These are phyloP conservation scores for Harpalus rufipes DNA, from an alignment of 2,888 invertebrate genomes.

Conservation along the genomic window DNA sequence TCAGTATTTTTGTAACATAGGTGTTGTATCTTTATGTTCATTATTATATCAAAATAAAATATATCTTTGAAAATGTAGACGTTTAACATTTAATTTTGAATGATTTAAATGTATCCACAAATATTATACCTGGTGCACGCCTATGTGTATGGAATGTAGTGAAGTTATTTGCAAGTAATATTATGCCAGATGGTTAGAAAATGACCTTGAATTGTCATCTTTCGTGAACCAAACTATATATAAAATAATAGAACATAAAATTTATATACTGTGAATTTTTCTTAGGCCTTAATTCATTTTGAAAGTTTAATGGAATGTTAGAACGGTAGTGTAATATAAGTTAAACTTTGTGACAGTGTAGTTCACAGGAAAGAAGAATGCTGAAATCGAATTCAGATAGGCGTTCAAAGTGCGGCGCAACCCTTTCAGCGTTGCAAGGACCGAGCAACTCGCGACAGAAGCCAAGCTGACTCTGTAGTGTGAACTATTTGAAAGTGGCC, in stretches of 20 bases:
- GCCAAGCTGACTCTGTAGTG: conserved; percentile 28
- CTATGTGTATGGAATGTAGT: too few species aligned
- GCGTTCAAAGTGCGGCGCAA: conserved; percentile 42
- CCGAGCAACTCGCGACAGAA: conserved; percentile 12
- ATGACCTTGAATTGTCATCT: too few species aligned
- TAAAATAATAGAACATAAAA: neutral
- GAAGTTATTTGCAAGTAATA: too few species aligned
- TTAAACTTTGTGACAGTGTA: conserved; percentile 7
- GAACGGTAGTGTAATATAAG: neutral
- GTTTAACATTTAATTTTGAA: too few species aligned
- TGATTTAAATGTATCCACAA: too few species aligned
- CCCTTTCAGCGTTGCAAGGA: conserved; percentile 43
- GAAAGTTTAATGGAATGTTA: neutral
- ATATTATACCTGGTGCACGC: too few species aligned
- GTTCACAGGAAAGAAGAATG: conserved; percentile 37
- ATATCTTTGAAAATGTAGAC: too few species aligned
- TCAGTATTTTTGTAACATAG: too few species aligned
- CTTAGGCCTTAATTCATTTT: neutral
- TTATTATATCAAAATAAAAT: too few species aligned
- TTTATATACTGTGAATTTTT: neutral
- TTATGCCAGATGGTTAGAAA: too few species aligned
- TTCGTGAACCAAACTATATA: too few species aligned
- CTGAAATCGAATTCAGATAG: conserved; percentile 61
- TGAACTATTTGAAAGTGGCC: conserved; percentile 46
- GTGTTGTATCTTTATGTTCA: too few species aligned